Base-by-base conservation (phyloP, 2,113 vertebrate species). In the Ictalurus furcatus region DNA sequence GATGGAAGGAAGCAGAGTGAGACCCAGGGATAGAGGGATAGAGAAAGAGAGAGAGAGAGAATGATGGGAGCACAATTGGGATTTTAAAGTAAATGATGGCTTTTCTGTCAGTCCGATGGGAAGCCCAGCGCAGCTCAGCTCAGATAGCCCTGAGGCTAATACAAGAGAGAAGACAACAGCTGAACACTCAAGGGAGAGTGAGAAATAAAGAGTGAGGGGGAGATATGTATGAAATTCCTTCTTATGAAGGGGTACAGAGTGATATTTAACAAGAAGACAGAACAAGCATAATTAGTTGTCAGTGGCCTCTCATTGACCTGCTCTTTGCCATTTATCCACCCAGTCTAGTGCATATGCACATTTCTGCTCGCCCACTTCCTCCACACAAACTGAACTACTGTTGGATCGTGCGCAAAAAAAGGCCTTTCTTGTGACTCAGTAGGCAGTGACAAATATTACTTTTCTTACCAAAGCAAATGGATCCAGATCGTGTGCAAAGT, bases 351-450 rank as follows among this genome's bases (percentile, higher is more conserved):
- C 67, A 85, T 71, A 80, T 11, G 21, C 58, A 78, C 65, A 34
- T 61, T 85, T 12, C 11, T 74, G 79, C 71, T 19, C 88, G 84
- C 58, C 85, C 81, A 88, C 87, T 87, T 65, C 58, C 69, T 88
- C 58, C 90, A 85, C 86, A 90, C 81, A 94, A 23, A 34, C 7
- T 30, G 37, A 85, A 65, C 58, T 67, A 85, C 58, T 85, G 88
- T 89, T 89, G 23, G 52, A 48, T 85, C 34, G 6, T 85, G 54
- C 2, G 13, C 87, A 63, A 65, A 73, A 74, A 88, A 3, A 4
- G 56, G 30, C 67, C n/a, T 59, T 84, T 34, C 65, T 63, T 67
- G 59, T 67, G 11, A 63, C 82, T 84, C 71, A 76, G 40, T 17
- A 84, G 81, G 40, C 87, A 84, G 56, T 63, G 54, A 88, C 86